phyloP scores from a whole-genome alignment of 1,140 invertebrate species.

The Grapholita molesta region DNA sequence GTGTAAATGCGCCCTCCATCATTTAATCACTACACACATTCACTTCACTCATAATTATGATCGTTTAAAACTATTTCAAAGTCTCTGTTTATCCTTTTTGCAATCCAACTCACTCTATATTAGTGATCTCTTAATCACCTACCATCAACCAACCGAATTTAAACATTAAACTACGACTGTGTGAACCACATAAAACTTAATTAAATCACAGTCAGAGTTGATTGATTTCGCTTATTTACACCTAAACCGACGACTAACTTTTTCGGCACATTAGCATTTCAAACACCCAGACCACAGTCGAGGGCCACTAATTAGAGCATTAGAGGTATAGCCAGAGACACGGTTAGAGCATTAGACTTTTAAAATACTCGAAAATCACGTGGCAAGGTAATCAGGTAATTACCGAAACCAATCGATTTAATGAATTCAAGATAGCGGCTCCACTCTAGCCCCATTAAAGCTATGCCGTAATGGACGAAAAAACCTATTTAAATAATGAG shows the following conservation, averaged over 20 bases:
- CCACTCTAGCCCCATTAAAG: slow-evolving; percentile 62
- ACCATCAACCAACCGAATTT: neutral
- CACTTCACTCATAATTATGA: too few species aligned
- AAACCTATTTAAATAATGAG: slow-evolving; percentile 76
- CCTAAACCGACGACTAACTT: slow-evolving; percentile 21
- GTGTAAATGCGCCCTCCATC: too few species aligned
- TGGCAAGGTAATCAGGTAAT: slow-evolving; percentile 70
- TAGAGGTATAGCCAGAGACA: slow-evolving; percentile 66
- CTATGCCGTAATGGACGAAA: slow-evolving; percentile 64
- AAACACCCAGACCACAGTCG: slow-evolving; percentile 32
- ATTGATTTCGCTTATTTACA: slow-evolving; percentile 23
- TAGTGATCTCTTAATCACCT: neutral
- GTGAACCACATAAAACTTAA: neutral
- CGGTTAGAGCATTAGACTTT: slow-evolving; percentile 72
- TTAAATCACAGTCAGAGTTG: slow-evolving; percentile 3
- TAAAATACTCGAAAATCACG: slow-evolving; percentile 57
- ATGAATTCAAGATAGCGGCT: slow-evolving; percentile 69
- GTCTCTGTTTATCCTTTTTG: neutral
- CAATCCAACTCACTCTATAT: neutral
- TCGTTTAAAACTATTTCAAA: neutral
- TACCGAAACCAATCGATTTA: slow-evolving; percentile 77
- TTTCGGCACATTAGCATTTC: slow-evolving; percentile 51
- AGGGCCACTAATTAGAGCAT: slow-evolving; percentile 66
- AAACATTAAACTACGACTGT: neutral
- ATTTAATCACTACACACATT: too few species aligned